Evolutionary conservation across 2,888 invertebrate species (phyloP).

Genomic region (Lypha dubia): DNA sequence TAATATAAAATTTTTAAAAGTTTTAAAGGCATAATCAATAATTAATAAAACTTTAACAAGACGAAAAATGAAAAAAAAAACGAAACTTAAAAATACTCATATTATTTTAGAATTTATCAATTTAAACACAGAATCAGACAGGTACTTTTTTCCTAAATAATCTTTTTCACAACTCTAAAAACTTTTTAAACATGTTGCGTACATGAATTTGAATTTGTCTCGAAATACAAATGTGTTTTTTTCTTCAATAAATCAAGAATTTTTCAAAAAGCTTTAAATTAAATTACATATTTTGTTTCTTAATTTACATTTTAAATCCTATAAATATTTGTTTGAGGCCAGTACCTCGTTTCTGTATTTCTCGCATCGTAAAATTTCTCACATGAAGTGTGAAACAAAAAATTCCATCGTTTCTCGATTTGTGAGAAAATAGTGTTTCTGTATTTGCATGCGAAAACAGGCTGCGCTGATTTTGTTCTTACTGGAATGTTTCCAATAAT

Average conservation of each 20-base stretch:
- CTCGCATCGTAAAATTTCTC: no score
- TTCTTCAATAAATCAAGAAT: background rate
- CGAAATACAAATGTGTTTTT: background rate
- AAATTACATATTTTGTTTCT: background rate
- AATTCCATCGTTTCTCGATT: no score
- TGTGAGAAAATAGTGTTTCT: no score
- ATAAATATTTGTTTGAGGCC: background rate
- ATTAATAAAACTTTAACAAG: slow-evolving; percentile 40
- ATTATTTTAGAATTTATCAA: slow-evolving; percentile 20
- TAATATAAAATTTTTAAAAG: slow-evolving; percentile 1
- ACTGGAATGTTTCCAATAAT: no score
- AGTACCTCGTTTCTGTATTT: no score
- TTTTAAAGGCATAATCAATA: background rate
- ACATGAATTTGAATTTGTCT: background rate
- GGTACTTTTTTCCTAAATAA: background rate
- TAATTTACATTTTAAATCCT: background rate
- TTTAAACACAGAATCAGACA: background rate
- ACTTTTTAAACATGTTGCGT: background rate
- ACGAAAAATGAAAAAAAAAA: background rate
- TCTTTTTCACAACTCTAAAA: background rate
- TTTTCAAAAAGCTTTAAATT: no score
- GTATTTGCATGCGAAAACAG: no score
- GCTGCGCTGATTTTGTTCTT: no score
- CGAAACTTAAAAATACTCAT: slow-evolving; percentile 21
- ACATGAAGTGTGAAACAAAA: no score